Conservation (phyloP, 2,888 invertebrate genomes). For the Cylindroiulus punctatus region DNA sequence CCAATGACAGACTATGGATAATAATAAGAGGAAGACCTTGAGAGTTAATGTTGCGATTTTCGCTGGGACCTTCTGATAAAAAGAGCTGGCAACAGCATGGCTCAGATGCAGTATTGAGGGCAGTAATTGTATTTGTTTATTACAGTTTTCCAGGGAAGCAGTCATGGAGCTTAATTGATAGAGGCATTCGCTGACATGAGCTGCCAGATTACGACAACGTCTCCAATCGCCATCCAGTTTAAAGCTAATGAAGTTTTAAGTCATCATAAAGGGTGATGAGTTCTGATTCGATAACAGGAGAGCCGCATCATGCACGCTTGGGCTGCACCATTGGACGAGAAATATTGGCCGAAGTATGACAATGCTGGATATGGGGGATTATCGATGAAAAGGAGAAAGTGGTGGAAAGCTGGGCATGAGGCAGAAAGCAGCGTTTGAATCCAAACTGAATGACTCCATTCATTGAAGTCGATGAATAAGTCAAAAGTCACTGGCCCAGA, state of each 20-base stretch:
- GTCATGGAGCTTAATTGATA: conserved; percentile 42
- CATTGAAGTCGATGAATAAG: conserved; percentile 29
- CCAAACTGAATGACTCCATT: not conserved
- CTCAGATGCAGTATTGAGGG: not conserved
- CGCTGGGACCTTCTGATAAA: not conserved
- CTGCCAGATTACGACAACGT: not conserved
- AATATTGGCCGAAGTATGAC: conserved; percentile 22
- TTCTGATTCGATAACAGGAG: conserved; percentile 26
- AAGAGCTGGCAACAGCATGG: not conserved
- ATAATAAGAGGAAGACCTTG: conserved; percentile 11
- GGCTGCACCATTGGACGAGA: conserved; percentile 5
- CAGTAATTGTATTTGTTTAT: conserved; percentile 29
- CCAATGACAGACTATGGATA: not conserved
- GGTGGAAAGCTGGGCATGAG: not conserved
- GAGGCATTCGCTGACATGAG: not conserved
- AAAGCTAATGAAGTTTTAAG: conserved; percentile 38
- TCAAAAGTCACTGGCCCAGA: not conserved
- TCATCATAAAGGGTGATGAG: conserved; percentile 42
- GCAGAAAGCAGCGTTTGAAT: not conserved
- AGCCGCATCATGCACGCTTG: conserved; percentile 26
- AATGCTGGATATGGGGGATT: conserved; percentile 12
- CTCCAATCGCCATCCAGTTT: conserved; percentile 9
- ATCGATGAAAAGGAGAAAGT: conserved; percentile 14
- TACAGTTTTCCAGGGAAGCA: conserved; percentile 6
- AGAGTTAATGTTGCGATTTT: not conserved